Evolutionary conservation across 2,113 vertebrate genomes (phyloP).

Genomic region (Gallinago undulata): DNA sequence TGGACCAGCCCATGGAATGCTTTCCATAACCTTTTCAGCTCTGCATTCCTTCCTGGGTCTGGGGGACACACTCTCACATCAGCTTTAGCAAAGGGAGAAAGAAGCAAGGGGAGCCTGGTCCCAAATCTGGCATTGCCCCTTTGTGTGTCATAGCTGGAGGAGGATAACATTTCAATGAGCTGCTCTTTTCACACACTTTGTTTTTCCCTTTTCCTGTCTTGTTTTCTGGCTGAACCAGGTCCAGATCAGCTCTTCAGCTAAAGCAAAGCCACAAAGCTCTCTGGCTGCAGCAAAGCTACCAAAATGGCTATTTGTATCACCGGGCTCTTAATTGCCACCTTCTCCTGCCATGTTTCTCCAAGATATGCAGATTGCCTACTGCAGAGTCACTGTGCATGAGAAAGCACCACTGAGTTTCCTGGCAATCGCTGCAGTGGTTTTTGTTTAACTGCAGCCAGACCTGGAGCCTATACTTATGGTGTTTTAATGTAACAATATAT

Average conservation of each 20-base stretch:
- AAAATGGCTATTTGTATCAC: not conserved
- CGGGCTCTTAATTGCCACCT: not conserved
- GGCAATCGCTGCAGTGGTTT: not conserved
- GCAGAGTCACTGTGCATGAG: not conserved
- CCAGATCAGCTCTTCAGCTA: not conserved
- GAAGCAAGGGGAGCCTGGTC: not conserved
- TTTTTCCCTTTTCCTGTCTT: not conserved
- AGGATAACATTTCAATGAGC: not conserved
- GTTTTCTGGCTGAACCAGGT: not conserved
- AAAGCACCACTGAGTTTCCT: not conserved
- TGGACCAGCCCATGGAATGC: not conserved
- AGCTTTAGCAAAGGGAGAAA: not conserved
- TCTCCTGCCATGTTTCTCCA: not conserved
- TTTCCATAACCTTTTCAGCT: not conserved
- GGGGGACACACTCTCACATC: rapidly evolving
- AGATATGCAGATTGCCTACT: not conserved
- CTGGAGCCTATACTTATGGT: not conserved
- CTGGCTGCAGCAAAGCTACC: not conserved
- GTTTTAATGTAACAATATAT: not conserved
- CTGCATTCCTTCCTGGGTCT: not conserved
- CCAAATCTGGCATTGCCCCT: not conserved
- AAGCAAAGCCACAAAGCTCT: not conserved
- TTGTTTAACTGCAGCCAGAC: not conserved
- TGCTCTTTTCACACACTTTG: not conserved
- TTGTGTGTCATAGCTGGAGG: not conserved